These are phyloP conservation scores for Colossoma macropomum DNA, from an alignment of 2,113 vertebrate species.

Conservation along the genomic window DNA sequence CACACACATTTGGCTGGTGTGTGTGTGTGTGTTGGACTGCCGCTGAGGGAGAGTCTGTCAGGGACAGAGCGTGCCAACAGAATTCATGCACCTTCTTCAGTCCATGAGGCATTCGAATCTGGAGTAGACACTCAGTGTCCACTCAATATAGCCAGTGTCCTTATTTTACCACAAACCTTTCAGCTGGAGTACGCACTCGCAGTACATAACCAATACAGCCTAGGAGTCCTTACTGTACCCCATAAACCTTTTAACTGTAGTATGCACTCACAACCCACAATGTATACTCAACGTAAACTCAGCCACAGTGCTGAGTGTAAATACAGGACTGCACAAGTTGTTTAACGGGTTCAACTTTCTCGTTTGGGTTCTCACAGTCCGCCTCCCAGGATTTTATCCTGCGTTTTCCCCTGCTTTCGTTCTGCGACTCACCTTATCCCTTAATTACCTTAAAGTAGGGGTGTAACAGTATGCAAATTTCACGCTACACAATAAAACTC, in stretches of 20 bases:
- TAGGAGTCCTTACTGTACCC: background rate
- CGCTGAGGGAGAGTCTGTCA: constrained; percentile 56
- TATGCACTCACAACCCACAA: background rate
- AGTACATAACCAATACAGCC: background rate
- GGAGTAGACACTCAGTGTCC: background rate
- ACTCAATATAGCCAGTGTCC: background rate
- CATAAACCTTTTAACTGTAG: background rate
- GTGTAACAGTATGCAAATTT: too few relatives aligned
- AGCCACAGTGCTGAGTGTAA: constrained; percentile 19
- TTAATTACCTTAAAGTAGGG: too few relatives aligned
- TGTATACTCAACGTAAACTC: background rate
- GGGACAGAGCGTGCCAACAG: constrained; percentile 43
- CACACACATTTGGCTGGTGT: constrained; percentile 6
- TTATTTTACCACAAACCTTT: background rate
- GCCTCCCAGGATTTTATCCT: too few relatives aligned
- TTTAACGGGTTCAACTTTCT: background rate
- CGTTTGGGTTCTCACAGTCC: too few relatives aligned
- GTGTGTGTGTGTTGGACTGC: constrained; percentile 48
- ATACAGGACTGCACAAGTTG: background rate
- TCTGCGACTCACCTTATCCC: too few relatives aligned
- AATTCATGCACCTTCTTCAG: constrained; percentile 27
- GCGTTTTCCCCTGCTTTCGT: too few relatives aligned
- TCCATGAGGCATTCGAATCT: background rate
- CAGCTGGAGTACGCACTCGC: background rate
- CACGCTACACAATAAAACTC: too few relatives aligned